Percentiles rank a stretch among this genome's conserved stretches.
Conservation (phyloP, 2,797 vertebrate genomes). For the Adrianichthys oophorus region DNA sequence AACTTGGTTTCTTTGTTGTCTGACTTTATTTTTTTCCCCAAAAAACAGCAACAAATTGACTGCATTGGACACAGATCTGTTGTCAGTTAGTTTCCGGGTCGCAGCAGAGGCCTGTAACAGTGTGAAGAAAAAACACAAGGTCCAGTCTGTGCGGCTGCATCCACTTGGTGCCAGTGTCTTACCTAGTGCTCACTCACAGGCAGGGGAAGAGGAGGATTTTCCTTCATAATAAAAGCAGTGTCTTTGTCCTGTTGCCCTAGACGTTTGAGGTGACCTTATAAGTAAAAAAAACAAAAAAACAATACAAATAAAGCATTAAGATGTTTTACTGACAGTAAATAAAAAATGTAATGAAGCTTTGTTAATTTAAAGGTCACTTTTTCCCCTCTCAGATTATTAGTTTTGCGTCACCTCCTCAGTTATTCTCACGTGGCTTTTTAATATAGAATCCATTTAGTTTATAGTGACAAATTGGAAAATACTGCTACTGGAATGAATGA, state of each 20-base stretch:
- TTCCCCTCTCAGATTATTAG: slow-evolving; percentile 7
- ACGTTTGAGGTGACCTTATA: too few relatives aligned
- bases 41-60: background rate
- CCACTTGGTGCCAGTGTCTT: slow-evolving; percentile 55
- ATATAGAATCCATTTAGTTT: slow-evolving; percentile 19
- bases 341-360: too few relatives aligned
- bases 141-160: slow-evolving; percentile 56
- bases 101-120: slow-evolving; percentile 10
- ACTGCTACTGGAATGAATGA: slow-evolving; percentile 18
- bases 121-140: slow-evolving; percentile 53
- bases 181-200: slow-evolving; percentile 27
- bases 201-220: slow-evolving; percentile 16
- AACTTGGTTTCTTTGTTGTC: background rate
- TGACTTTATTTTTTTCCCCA: slow-evolving; percentile 7
- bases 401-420: slow-evolving; percentile 3
- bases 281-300: too few relatives aligned
- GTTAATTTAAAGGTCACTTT: background rate
- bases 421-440: slow-evolving; percentile 5
- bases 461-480: too few relatives aligned
- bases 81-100: slow-evolving; percentile 20
- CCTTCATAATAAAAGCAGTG: background rate
- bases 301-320: too few relatives aligned
- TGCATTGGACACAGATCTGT: slow-evolving; percentile 14
- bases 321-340: too few relatives aligned
- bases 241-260: slow-evolving; percentile 14